Evolutionary conservation across 1,140 invertebrate species (phyloP).

Genomic region (Heliconius congener): DNA sequence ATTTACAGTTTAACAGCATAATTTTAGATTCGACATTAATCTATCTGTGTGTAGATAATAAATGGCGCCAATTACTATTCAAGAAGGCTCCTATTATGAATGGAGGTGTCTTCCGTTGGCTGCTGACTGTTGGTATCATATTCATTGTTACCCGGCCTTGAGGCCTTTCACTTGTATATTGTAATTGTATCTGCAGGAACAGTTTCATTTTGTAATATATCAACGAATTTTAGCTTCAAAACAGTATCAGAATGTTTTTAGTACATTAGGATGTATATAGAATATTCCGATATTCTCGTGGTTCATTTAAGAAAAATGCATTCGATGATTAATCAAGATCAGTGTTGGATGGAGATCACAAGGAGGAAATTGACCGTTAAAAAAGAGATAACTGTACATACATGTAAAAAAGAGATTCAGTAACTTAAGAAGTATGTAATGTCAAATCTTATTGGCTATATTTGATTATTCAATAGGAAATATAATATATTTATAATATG

Average conservation of each 20-base stretch:
- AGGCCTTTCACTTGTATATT: constrained; percentile 63
- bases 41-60: constrained; percentile 29
- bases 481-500: neutral
- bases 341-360: no score
- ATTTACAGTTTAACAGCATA: constrained; percentile 9
- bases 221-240: neutral
- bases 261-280: no score
- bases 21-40: constrained; percentile 19
- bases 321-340: neutral
- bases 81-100: constrained; percentile 41
- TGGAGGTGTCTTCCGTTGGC: constrained; percentile 39
- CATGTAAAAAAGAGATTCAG: no score
- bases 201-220: neutral
- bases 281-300: no score
- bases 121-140: constrained; percentile 31
- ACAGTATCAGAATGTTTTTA: no score
- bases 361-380: no score
- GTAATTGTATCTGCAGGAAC: constrained; percentile 49
- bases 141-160: constrained; percentile 60
- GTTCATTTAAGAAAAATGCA: no score
- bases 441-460: no score
- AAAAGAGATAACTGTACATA: no score
- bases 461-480: no score
- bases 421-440: no score
- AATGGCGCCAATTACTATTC: constrained; percentile 41